Evolutionary conservation across 2,888 invertebrate genomes (phyloP).

Genomic region (Auanema freiburgensis): DNA sequence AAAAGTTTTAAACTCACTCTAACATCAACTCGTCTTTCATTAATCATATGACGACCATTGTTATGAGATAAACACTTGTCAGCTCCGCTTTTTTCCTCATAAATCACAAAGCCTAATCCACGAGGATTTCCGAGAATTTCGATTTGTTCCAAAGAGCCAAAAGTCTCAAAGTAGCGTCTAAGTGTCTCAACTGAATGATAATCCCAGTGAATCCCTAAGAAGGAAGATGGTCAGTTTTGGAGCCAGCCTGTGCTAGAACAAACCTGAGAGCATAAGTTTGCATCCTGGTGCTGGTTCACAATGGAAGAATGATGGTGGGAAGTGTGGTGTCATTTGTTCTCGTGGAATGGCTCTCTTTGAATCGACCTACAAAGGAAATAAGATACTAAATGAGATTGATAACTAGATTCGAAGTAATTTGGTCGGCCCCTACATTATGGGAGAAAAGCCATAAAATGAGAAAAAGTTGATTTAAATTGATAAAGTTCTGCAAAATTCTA

Average conservation of each 20-base stretch:
- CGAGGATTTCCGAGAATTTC: slow-evolving; percentile 61
- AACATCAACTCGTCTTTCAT: slow-evolving; percentile 44
- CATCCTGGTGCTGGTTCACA: slow-evolving; percentile 57
- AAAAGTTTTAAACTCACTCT: slow-evolving; percentile 13
- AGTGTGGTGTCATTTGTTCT: slow-evolving; percentile 61
- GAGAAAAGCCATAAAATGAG: too few species aligned
- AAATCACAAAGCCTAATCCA: slow-evolving; percentile 61
- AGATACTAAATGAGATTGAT: too few species aligned
- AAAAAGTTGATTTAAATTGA: too few species aligned
- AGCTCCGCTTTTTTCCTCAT: slow-evolving; percentile 54
- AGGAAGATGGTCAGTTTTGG: not conserved
- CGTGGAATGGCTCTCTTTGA: slow-evolving; percentile 63
- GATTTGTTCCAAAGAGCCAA: slow-evolving; percentile 59
- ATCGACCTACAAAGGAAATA: slow-evolving; percentile 44
- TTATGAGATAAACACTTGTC: slow-evolving; percentile 47
- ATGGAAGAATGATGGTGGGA: slow-evolving; percentile 58
- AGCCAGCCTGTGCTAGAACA: not conserved
- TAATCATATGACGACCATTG: slow-evolving; percentile 41
- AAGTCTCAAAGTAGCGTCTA: slow-evolving; percentile 58
- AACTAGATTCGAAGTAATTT: too few species aligned
- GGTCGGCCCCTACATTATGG: too few species aligned
- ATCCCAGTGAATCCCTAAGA: slow-evolving; percentile 48
- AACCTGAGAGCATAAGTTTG: slow-evolving; percentile 52
- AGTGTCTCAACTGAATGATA: slow-evolving; percentile 59
- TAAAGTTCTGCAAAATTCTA: too few species aligned